phyloP scores from a whole-genome alignment of 2,888 invertebrate genomes.

The Drosophila cyrtoloma region DNA sequence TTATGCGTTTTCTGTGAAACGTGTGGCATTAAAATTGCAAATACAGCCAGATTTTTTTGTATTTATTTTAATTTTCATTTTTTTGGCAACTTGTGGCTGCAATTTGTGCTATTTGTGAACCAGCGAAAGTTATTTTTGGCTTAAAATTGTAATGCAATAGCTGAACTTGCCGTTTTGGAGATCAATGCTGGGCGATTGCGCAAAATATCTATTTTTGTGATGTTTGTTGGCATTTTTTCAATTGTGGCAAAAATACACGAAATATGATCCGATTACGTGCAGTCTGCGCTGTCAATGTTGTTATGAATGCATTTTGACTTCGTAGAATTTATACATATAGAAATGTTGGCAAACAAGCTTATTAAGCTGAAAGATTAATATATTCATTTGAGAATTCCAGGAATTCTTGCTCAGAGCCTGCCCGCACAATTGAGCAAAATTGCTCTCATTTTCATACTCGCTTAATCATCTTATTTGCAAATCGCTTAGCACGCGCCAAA shows the following conservation, averaged over 20 bases:
- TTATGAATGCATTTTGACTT: background rate
- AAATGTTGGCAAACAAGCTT: background rate
- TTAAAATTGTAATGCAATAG: constrained; percentile 53
- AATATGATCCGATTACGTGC: constrained; percentile 20
- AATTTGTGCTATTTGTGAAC: constrained; percentile 42
- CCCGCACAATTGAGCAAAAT: constrained; percentile 1
- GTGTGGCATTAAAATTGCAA: constrained; percentile 55
- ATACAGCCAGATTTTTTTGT: constrained; percentile 15
- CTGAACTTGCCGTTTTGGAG: constrained; percentile 49
- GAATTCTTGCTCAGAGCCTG: background rate
- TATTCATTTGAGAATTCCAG: background rate
- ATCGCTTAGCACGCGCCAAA: constrained; percentile 23
- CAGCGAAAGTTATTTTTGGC: constrained; percentile 37
- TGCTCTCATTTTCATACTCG: constrained; percentile 13
- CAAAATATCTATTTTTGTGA: constrained; percentile 38
- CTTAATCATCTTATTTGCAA: constrained; percentile 23
- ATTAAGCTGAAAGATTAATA: background rate
- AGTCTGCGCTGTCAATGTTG: background rate
- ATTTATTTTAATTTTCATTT: background rate
- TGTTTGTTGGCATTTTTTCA: background rate
- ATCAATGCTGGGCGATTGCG: constrained; percentile 34
- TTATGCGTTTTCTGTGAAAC: constrained; percentile 60
- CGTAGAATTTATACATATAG: background rate
- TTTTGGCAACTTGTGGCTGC: constrained; percentile 35
- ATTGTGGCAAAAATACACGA: constrained; percentile 15